phyloP scores from a whole-genome alignment of 2,113 vertebrate genomes.

The Pangasianodon gigas region DNA sequence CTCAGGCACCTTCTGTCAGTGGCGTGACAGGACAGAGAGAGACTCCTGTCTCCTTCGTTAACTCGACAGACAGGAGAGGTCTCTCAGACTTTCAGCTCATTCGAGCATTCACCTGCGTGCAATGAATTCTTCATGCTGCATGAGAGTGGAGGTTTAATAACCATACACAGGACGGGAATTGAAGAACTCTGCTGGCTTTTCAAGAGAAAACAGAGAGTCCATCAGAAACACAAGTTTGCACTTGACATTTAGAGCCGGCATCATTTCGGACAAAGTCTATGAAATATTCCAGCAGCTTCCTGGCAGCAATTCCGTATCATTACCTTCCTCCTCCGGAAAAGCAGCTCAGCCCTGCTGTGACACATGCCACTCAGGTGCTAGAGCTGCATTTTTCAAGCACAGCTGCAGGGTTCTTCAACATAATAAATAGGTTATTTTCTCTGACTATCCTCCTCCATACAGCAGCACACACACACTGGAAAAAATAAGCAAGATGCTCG shows the following conservation, averaged over 20 bases:
- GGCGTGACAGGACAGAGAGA: conserved; percentile 40
- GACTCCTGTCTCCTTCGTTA: conserved; percentile 29
- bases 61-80: conserved; percentile 31
- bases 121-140: conserved; percentile 18
- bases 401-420: conserved; percentile 45
- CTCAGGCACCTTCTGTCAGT: conserved; percentile 46
- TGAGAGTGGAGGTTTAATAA: background rate
- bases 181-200: background rate
- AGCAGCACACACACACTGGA: conserved; percentile 1
- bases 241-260: conserved; percentile 25
- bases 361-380: conserved; percentile 53
- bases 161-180: background rate
- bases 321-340: conserved; percentile 36
- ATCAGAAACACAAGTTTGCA: conserved; percentile 6
- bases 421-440: conserved; percentile 43
- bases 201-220: conserved; percentile 1
- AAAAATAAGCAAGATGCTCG: background rate
- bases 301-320: conserved; percentile 47
- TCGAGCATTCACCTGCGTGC: background rate
- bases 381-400: conserved; percentile 37
- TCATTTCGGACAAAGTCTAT: conserved; percentile 6
- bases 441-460: conserved; percentile 7
- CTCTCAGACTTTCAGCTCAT: conserved; percentile 18
- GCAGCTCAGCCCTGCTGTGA: conserved; percentile 40
- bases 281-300: conserved; percentile 31